Base-by-base conservation (phyloP, 2,888 invertebrate genomes). In the Melanophora roralis region DNA sequence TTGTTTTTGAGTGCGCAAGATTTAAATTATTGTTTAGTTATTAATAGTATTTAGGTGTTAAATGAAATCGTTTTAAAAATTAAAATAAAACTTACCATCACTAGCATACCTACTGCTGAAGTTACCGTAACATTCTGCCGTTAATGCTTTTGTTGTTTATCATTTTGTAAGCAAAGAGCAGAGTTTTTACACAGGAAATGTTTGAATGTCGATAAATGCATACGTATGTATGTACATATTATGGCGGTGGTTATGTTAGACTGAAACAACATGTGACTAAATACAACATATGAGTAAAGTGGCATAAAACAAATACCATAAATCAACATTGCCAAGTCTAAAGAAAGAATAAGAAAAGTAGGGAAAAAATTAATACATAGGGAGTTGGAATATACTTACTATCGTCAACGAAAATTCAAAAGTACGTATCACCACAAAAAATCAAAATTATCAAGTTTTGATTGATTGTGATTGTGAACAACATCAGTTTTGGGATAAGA, bases 111-210 rank as follows among this genome's bases (percentile, higher is more conserved):
- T 14, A 38, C 65, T 23, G 45, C 38, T 73, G 3, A 53, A 27
- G 21, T 11, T 8, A 19, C 53, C 43, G 55, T 23, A 49, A 7
- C 53, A 43, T 34, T 49, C 55, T 76, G 80, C 62, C 72, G 80
- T 62, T 80, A 51, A 71, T 67, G 69, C 51, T 55, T 55, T 40
- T 67, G 47, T 59, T 74, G 65, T 16, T n/a, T 74, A 36, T 47
- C 23, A 36, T 34, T 57, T 59, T 79, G 55, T 64, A 53, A 38
- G 47, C 76, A 76, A 80, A 80, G 80, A 72, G 68, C 76, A 76
- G 68, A 72, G 74, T 53, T 76, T 76, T 76, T 67, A 72, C 45
- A 27, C 53, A 53, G 36, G 23, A 40, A 38, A 21, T 47, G 43
- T 60, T 47, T 55, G 67, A 27, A 47, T 47, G 36, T n/a, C n/a